Base-by-base conservation (phyloP, 2,797 vertebrate species). In the Cyprinodon diabolis region DNA sequence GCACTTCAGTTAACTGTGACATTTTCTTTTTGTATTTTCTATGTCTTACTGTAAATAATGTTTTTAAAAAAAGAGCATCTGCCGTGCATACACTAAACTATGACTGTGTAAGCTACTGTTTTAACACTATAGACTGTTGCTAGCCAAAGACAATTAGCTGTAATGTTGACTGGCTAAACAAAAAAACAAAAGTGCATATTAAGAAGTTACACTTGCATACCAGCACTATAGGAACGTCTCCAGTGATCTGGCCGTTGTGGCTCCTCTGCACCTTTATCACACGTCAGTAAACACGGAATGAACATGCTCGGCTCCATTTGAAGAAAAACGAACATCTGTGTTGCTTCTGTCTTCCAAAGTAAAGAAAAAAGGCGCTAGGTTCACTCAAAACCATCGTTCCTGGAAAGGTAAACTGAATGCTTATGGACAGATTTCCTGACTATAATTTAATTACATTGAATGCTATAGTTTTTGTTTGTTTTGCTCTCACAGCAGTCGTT, bases 1-100 rank as follows among this genome's bases (percentile, higher is more conserved):
- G 94, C 95, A 95, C 94, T 95, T 94, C 95, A 92, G 90, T 94
- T 94, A 94, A 95, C 94, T 95, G 94, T 95, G 94, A 95, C 93
- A 7, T 88, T 90, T 90, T 80, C 58, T 21, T 82, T 78, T 74
- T 81, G 71, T 70, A 84, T 84, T 86, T 92, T 89, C 86, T 83
- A 91, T 87, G 91, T 94, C 94, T 95, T 93, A 93, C 78, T 96
- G 95, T 96, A 96, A 95, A 96, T 96, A 95, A 62, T 91, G 90
- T 94, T 95, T 95, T 95, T 94, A 94, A 95, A 66, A 66, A 66
- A 80, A 84, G 85, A 91, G 86, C 90, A 83, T 94, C 88, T 92
- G 89, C 89, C 89, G 79, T 89, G 87, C 90, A 75, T 91, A 94
- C 91, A 93, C 92, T 95, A 94, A 94, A 94, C 92, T 93, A 90